Evolutionary conservation across 2,888 invertebrate species (phyloP).

Genomic region (Xylocampa areola): DNA sequence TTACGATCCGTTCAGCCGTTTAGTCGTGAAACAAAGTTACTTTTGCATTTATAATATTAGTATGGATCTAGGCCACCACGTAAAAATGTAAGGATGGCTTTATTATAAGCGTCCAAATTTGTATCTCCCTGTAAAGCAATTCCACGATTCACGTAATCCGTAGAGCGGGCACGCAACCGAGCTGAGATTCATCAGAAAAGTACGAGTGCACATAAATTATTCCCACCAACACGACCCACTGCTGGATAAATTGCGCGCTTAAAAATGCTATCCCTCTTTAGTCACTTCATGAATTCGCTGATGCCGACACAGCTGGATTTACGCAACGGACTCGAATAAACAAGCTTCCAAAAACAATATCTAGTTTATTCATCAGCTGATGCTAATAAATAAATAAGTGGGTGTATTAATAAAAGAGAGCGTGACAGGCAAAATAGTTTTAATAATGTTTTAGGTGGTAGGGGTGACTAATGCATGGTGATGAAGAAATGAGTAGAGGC

Average conservation of each 20-base stretch:
- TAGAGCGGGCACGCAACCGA: constrained; percentile 26
- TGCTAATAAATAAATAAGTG: constrained; percentile 15
- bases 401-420: constrained; percentile 11
- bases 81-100: too few species aligned
- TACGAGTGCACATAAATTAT: constrained; percentile 73
- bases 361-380: constrained; percentile 29
- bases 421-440: constrained; percentile 6
- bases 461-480: background rate
- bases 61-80: too few species aligned
- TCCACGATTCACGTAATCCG: constrained; percentile 48
- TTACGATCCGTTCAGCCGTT: too few species aligned
- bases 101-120: constrained; percentile 32
- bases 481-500: background rate
- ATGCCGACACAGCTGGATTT: constrained; percentile 64
- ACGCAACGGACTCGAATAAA: constrained; percentile 45
- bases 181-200: constrained; percentile 66
- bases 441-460: constrained; percentile 7
- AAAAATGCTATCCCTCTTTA: constrained; percentile 76
- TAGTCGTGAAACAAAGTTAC: too few species aligned
- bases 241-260: constrained; percentile 74
- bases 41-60: too few species aligned
- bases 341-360: constrained; percentile 29
- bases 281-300: constrained; percentile 76
- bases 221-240: constrained; percentile 62
- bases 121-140: constrained; percentile 37